phyloP scores from a whole-genome alignment of 2,888 invertebrate species.

The Synanthedon formicaeformis region DNA sequence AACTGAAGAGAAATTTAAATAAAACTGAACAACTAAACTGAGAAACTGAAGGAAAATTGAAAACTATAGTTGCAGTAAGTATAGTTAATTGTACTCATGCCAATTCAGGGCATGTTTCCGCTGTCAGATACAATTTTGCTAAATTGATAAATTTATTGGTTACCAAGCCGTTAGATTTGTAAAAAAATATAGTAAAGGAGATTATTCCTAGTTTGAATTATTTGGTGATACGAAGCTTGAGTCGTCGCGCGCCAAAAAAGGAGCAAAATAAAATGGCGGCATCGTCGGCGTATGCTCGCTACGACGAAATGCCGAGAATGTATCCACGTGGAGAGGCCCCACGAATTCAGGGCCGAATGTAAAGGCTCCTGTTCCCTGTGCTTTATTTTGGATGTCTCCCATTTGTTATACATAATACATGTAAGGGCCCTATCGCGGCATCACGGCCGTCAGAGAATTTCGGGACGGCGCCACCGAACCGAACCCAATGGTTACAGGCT shows the following conservation, averaged over 20 bases:
- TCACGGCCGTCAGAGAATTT: conserved; percentile 60
- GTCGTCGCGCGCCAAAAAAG: conserved; percentile 42
- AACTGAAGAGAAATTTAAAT: no score
- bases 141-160: no score
- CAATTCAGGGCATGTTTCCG: no score
- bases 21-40: no score
- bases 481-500: conserved; percentile 35
- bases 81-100: no score
- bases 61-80: no score
- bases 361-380: conserved; percentile 33
- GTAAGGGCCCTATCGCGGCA: conserved; percentile 58
- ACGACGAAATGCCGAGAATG: conserved; percentile 56
- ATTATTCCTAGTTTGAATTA: neutral
- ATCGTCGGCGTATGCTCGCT: conserved; percentile 32
- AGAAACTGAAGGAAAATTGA: no score
- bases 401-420: conserved; percentile 71
- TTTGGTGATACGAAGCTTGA: neutral
- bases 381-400: conserved; percentile 67
- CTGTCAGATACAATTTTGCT: no score
- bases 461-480: conserved; percentile 59
- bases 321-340: conserved; percentile 45
- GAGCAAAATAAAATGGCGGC: conserved; percentile 39
- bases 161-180: no score
- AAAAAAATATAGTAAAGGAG: neutral
- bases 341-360: conserved; percentile 48